Percentiles rank a stretch among this genome's conserved stretches.
phyloP scores from a whole-genome alignment of 2,888 invertebrate species.

The Rhingia campestris region DNA sequence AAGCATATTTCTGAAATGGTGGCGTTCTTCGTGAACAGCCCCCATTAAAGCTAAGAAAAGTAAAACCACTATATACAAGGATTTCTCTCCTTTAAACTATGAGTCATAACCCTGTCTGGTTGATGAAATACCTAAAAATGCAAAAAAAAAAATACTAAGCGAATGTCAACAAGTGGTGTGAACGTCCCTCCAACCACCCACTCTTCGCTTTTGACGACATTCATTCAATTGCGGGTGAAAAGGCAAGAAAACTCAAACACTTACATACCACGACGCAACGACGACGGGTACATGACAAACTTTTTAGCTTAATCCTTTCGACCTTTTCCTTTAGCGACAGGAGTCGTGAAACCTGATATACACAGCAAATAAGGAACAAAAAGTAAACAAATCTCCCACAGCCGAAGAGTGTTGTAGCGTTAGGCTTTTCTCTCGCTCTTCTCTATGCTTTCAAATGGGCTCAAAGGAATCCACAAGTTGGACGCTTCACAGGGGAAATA shows the following conservation, averaged over 20 bases:
- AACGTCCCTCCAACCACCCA: slow-evolving; percentile 28
- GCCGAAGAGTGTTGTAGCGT: slow-evolving; percentile 48
- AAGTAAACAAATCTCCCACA: slow-evolving; percentile 42
- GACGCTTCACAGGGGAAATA: slow-evolving; percentile 49
- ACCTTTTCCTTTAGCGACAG: slow-evolving; percentile 38
- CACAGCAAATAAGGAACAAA: slow-evolving; percentile 1
- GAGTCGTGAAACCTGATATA: slow-evolving; percentile 37
- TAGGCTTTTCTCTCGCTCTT: slow-evolving; percentile 40
- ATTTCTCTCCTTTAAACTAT: slow-evolving; percentile 62
- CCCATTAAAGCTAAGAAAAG: slow-evolving; percentile 53
- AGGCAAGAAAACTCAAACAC: slow-evolving; percentile 43
- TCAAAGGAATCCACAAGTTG: slow-evolving; percentile 64
- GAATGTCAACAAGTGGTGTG: slow-evolving; percentile 58
- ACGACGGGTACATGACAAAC: slow-evolving; percentile 46
- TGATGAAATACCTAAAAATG: slow-evolving; percentile 62
- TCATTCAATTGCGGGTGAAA: slow-evolving; percentile 56
- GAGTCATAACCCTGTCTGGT: slow-evolving; percentile 68
- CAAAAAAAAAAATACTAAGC: slow-evolving; percentile 8
- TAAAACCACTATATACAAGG: slow-evolving; percentile 18
- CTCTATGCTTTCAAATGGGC: slow-evolving; percentile 49
- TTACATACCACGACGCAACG: slow-evolving; percentile 15
- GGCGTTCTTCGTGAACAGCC: slow-evolving; percentile 33
- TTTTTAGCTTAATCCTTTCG: slow-evolving; percentile 55
- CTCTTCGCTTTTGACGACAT: slow-evolving; percentile 36
- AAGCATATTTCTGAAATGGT: slow-evolving; percentile 27